Base-by-base conservation (phyloP, 2,113 vertebrate genomes). In the Scartelaos histophorus region DNA sequence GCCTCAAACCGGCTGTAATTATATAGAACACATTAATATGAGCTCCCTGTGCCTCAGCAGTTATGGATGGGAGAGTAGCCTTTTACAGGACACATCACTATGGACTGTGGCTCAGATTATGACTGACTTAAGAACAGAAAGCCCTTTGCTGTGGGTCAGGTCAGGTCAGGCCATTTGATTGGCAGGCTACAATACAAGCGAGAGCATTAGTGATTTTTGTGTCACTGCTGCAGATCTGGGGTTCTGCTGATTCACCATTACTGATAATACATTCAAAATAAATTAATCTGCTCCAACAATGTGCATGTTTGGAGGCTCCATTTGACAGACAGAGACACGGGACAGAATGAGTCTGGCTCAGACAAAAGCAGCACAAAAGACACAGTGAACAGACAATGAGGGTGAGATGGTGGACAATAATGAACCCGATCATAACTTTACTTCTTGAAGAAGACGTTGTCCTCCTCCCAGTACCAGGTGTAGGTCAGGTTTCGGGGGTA, bases 391-490 rank as follows among this genome's bases (percentile, higher is more conserved):
- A 21, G 51, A 54, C 17, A 17, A 19, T 74, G 80, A 72, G 67
- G 13, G 67, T 68, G 82, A 82, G 56, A 54, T 73, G 67, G 16
- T 19, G 34, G 75, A 83, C 66, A 86, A 82, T 87, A 85, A 89
- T 82, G 78, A 91, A 88, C 73, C 78, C 81, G 66, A 91, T 89
- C 86, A 92, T 89, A 90, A 92, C 90, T 91, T 97, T 95, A 98
- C 97, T 98, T 98, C 93, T 98, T 98, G 91, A 99, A 99, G 94
- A 96, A 99, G 93, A 99, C 96, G 0, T 99, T 99, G 89, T 97
- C 96, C 73, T 98, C 95, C 90, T 98, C 96, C 96, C 96, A 98
- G 92, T 97, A 96, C 98, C 97, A 99, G 90, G 95, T 97, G 92
- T 99, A 99, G 74, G 97, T 99, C 91, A 99, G 94, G 95, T 99